A percentile compares a stretch with the other conserved stretches of the same genome.
Conservation (phyloP, 2,888 invertebrate genomes). For the Nasonovia ribisnigri region DNA sequence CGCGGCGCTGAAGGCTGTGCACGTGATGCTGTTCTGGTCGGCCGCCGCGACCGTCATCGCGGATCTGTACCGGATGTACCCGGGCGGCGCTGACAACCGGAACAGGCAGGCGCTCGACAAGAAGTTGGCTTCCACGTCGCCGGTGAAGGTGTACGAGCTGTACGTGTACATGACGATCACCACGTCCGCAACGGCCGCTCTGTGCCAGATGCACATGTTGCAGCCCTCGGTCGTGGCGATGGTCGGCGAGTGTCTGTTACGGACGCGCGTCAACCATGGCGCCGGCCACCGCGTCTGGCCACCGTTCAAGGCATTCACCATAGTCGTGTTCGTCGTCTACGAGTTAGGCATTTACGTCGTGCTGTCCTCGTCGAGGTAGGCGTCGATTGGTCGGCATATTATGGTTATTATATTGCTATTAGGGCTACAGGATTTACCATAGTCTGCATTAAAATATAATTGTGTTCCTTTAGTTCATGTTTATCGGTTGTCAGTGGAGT, state of each 20-base stretch:
- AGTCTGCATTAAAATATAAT: background rate
- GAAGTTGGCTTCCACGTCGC: background rate
- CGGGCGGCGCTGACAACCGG: background rate
- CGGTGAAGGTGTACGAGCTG: conserved; percentile 2
- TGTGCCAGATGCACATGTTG: conserved; percentile 13
- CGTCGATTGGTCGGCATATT: background rate
- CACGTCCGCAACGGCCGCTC: background rate
- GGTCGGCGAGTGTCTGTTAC: conserved; percentile 24
- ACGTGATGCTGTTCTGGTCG: conserved; percentile 24
- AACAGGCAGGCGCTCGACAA: background rate
- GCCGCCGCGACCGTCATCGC: background rate
- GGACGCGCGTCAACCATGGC: background rate
- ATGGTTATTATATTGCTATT: background rate
- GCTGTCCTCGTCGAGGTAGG: background rate
- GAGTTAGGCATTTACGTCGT: background rate
- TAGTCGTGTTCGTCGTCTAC: conserved; percentile 1
- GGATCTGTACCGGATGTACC: background rate
- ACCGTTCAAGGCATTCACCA: background rate
- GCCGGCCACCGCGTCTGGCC: background rate
- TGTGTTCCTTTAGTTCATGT: background rate
- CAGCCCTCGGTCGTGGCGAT: conserved; percentile 5
- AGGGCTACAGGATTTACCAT: background rate
- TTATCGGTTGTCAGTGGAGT: too few relatives aligned
- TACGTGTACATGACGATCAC: conserved; percentile 35
- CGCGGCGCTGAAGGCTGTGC: background rate